A percentile compares a stretch with the other conserved stretches of the same genome.
phyloP scores from a whole-genome alignment of 1,140 invertebrate genomes.

The Cepaea nemoralis region DNA sequence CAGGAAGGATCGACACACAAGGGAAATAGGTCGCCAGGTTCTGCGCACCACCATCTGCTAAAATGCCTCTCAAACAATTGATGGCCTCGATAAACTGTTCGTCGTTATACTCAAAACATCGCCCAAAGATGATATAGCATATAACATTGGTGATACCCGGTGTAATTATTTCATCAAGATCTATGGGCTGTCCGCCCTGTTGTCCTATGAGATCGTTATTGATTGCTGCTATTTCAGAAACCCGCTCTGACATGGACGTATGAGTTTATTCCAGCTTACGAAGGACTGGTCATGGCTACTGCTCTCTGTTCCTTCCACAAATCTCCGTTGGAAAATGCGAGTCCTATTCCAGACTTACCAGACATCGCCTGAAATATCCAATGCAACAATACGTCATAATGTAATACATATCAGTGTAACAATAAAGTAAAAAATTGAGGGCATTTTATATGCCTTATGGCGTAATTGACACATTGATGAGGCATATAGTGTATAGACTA shows the following conservation, averaged over 20 bases:
- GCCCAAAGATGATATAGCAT: background rate
- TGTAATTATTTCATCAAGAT: background rate
- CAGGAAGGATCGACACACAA: background rate
- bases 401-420: no score
- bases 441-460: no score
- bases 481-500: no score
- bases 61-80: background rate
- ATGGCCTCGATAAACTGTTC: background rate
- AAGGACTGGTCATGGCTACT: background rate
- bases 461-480: no score
- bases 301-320: conserved; percentile 15
- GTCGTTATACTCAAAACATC: background rate
- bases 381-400: no score
- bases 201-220: background rate
- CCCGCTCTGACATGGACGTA: background rate
- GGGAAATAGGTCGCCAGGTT: background rate
- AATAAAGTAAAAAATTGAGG: no score
- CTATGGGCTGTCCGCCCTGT: background rate
- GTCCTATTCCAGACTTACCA: background rate
- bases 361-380: no score
- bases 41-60: background rate
- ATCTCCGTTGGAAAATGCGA: background rate
- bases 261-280: background rate
- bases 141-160: background rate
- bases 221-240: background rate